phyloP scores from a whole-genome alignment of 2,888 invertebrate species.

The Prosopocoilus inquinatus region DNA sequence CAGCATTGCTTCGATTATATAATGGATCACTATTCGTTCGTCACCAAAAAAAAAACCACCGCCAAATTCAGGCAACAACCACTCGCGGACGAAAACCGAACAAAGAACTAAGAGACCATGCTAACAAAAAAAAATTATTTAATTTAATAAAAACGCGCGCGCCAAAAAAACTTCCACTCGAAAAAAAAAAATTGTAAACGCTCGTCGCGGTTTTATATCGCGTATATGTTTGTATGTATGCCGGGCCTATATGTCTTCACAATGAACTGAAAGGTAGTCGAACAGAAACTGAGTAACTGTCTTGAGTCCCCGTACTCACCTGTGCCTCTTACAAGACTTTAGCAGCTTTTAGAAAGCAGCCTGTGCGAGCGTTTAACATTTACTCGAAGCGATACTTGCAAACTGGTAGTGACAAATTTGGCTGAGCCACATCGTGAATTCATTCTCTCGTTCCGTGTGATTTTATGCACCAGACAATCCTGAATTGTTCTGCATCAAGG shows the following conservation, averaged over 20 bases:
- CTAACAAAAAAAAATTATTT: neutral
- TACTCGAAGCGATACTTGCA: neutral
- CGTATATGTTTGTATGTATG: slow-evolving; percentile 1
- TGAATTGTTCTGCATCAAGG: too few species aligned
- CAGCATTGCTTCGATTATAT: slow-evolving; percentile 8
- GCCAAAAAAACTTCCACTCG: neutral
- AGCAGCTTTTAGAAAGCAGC: slow-evolving; percentile 32
- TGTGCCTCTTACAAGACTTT: slow-evolving; percentile 30
- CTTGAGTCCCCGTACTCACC: slow-evolving; percentile 27
- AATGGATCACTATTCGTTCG: neutral
- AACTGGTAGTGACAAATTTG: slow-evolving; percentile 1
- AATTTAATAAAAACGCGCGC: neutral
- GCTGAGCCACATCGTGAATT: neutral
- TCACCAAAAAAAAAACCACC: neutral
- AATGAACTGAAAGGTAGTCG: slow-evolving; percentile 24
- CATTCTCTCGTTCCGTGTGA: too few species aligned
- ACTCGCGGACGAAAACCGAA: too few species aligned
- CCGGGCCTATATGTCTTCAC: slow-evolving; percentile 1
- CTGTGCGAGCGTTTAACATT: neutral
- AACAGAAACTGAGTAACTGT: slow-evolving; percentile 33
- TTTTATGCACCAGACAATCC: too few species aligned
- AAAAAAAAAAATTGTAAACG: slow-evolving; percentile 6
- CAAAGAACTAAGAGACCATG: too few species aligned
- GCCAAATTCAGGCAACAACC: neutral
- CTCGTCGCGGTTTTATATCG: neutral